phyloP scores from a whole-genome alignment of 1,140 invertebrate species.

The Nasonia vitripennis region DNA sequence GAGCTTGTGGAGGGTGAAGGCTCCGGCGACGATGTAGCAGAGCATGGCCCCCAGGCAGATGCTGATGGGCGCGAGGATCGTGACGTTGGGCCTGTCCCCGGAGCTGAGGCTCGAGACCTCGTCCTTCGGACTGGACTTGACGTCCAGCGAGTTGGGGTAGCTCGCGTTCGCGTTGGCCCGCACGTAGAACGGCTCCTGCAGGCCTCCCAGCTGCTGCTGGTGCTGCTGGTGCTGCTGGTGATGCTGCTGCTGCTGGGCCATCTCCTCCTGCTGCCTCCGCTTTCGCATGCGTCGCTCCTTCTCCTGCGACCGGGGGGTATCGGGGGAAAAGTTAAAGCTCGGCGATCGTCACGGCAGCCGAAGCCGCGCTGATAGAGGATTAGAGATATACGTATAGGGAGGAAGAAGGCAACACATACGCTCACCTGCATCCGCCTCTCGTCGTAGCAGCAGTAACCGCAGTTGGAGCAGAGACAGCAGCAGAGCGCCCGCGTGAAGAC shows the following conservation, averaged over 20 bases:
- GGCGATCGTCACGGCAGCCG: conserved; percentile 9
- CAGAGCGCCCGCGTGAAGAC: conserved; percentile 89
- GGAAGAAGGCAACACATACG: conserved; percentile 52
- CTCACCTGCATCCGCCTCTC: conserved; percentile 83
- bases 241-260: conserved; percentile 78
- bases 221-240: conserved; percentile 76
- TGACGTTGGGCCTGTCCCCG: conserved; percentile 80
- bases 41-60: conserved; percentile 87
- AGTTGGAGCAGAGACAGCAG: conserved; percentile 89
- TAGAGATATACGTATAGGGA: neutral
- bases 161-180: conserved; percentile 81
- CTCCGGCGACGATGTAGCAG: conserved; percentile 90
- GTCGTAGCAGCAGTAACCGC: conserved; percentile 90
- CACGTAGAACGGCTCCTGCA: conserved; percentile 88
- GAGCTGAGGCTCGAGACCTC: conserved; percentile 71
- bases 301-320: conserved; percentile 66
- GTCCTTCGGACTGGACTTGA: conserved; percentile 79
- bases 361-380: conserved; percentile 21
- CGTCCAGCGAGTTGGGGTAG: conserved; percentile 83
- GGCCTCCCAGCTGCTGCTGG: conserved; percentile 64
- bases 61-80: conserved; percentile 85
- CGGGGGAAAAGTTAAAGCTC: neutral
- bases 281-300: conserved; percentile 86
- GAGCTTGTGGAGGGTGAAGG: conserved; percentile 89
- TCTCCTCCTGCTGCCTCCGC: conserved; percentile 85